A percentile compares a stretch with the other conserved stretches of the same genome.
phyloP scores from a whole-genome alignment of 2,797 vertebrate species.

The Cuculus canorus region DNA sequence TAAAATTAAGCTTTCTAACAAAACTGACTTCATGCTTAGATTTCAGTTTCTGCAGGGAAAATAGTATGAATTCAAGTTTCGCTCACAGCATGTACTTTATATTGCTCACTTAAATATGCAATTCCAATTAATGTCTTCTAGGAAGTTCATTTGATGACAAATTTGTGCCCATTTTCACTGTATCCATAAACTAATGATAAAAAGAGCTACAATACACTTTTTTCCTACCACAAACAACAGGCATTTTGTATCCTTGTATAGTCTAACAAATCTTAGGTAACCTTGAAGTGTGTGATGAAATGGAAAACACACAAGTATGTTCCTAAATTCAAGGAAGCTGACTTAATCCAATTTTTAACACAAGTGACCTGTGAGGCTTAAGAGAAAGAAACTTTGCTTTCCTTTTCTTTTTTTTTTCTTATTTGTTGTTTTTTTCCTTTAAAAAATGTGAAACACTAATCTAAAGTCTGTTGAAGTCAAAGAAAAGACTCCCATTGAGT shows the following conservation, averaged over 20 bases:
- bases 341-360: not conserved
- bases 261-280: not conserved
- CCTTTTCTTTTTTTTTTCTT: too few species aligned
- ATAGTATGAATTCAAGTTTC: not conserved
- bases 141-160: not conserved
- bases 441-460: not conserved
- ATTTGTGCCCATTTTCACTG: not conserved
- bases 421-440: not conserved
- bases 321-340: not conserved
- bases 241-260: not conserved
- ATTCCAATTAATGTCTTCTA: slow-evolving; percentile 6
- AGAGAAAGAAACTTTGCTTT: not conserved
- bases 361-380: not conserved
- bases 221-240: not conserved
- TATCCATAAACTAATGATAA: not conserved
- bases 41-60: not conserved
- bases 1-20: not conserved
- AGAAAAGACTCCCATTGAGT: not conserved
- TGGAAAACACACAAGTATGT: not conserved
- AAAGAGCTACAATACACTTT: not conserved
- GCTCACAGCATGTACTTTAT: not conserved
- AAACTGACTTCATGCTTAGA: not conserved
- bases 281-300: not conserved
- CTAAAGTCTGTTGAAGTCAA: not conserved
- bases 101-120: not conserved